Percentiles rank a stretch among this genome's conserved stretches.
Conservation (phyloP, 2,888 invertebrate genomes). For the Stegana nigrithorax region DNA sequence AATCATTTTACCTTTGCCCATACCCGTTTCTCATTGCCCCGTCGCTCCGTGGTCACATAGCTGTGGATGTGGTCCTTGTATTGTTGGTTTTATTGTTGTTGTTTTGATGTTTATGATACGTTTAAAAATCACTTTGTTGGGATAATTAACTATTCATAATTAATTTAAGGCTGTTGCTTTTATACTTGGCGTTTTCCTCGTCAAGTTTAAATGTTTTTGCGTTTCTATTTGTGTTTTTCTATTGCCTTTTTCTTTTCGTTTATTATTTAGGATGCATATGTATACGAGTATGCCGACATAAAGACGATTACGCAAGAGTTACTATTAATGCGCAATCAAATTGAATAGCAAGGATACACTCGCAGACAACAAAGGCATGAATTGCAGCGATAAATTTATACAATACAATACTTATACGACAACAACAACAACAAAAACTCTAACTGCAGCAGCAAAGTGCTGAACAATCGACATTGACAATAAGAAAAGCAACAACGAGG, state of each 20-base stretch:
- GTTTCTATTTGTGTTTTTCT: background rate
- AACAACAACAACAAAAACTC: constrained; percentile 22
- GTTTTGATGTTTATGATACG: constrained; percentile 15
- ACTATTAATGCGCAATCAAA: constrained; percentile 49
- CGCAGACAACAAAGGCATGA: too few species aligned
- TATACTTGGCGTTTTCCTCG: too few species aligned
- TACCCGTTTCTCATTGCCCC: too few species aligned
- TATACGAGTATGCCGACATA: background rate
- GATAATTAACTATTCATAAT: constrained; percentile 43
- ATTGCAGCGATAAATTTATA: too few species aligned
- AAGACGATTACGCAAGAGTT: background rate
- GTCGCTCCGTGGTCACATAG: too few species aligned
- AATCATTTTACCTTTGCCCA: too few species aligned
- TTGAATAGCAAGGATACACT: constrained; percentile 29
- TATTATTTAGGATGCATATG: background rate
- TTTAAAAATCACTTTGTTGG: constrained; percentile 28
- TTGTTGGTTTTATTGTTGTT: too few species aligned
- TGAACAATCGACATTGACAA: background rate
- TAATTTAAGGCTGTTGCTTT: constrained; percentile 35
- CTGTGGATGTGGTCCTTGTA: too few species aligned
- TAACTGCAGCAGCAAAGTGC: constrained; percentile 23
- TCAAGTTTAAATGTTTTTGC: too few species aligned
- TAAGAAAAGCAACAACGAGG: background rate
- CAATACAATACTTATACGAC: background rate
- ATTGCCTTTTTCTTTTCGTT: background rate